These are phyloP conservation scores for Oscheius sp. DNA, from an alignment of 2,888 invertebrate species.

Conservation along the genomic window DNA sequence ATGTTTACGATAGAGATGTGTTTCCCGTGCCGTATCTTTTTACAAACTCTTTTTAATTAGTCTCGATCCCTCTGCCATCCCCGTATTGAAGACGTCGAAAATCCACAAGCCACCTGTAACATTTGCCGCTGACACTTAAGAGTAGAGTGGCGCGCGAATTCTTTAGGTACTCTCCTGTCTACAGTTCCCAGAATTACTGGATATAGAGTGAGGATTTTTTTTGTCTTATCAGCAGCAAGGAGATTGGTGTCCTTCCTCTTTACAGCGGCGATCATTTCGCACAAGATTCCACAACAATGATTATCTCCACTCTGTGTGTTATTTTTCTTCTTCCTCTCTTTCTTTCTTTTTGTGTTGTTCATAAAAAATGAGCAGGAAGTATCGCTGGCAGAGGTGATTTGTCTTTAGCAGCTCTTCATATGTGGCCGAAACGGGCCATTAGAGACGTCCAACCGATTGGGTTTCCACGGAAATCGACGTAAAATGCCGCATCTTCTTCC, in stretches of 20 bases:
- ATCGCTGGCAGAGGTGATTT: not conserved
- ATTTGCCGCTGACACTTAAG: constrained; percentile 26
- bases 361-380: not conserved
- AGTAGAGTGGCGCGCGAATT: constrained; percentile 28
- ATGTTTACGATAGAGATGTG: too few relatives aligned
- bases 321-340: not conserved
- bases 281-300: constrained; percentile 19
- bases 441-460: constrained; percentile 26
- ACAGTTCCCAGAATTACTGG: constrained; percentile 11
- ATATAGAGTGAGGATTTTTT: not conserved
- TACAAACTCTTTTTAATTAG: not conserved
- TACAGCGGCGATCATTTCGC: constrained; percentile 20
- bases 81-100: constrained; percentile 1
- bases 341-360: not conserved
- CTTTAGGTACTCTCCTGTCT: constrained; percentile 25
- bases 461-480: constrained; percentile 31
- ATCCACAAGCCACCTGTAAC: constrained; percentile 22
- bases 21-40: too few relatives aligned
- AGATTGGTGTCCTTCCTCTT: constrained; percentile 18
- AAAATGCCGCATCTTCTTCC: constrained; percentile 23
- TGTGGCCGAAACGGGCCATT: constrained; percentile 28
- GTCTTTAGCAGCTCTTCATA: constrained; percentile 21
- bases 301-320: not conserved
- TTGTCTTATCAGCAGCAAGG: constrained; percentile 2
- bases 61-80: not conserved